Percentiles rank a stretch among this genome's conserved stretches.
phyloP scores from a whole-genome alignment of 2,888 invertebrate species.

The Alentia gelatinosa region DNA sequence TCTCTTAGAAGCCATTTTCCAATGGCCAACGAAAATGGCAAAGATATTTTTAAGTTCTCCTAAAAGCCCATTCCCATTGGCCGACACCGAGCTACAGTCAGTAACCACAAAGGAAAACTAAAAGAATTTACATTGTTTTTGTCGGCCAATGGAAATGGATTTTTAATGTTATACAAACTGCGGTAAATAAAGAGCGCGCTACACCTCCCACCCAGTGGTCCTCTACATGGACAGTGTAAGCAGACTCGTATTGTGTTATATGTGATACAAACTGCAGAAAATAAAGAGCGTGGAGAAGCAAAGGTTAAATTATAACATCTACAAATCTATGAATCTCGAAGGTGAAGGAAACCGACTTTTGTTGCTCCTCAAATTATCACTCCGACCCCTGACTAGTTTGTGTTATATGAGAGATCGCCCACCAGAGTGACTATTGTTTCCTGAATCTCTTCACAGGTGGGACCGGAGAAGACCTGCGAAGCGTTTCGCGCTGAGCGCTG shows the following conservation, averaged over 20 bases:
- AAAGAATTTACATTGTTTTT: too few relatives aligned
- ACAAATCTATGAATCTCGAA: neutral
- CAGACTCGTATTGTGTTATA: neutral
- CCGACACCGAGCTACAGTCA: too few relatives aligned
- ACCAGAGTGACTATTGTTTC: neutral
- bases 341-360: neutral
- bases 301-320: neutral
- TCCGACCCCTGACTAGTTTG: neutral
- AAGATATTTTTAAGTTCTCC: too few relatives aligned
- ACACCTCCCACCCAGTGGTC: neutral
- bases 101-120: too few relatives aligned
- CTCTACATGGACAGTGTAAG: too few relatives aligned
- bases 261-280: neutral
- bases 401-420: neutral
- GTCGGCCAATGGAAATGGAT: too few relatives aligned
- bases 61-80: too few relatives aligned
- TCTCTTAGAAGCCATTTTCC: too few relatives aligned
- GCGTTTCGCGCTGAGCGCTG: constrained; percentile 57
- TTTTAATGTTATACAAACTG: neutral
- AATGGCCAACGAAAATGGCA: too few relatives aligned
- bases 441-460: neutral
- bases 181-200: neutral
- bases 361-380: neutral
- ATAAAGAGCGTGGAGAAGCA: neutral
- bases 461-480: neutral